phyloP scores from a whole-genome alignment of 2,888 invertebrate genomes.

The Coronaproctus castanopsis region DNA sequence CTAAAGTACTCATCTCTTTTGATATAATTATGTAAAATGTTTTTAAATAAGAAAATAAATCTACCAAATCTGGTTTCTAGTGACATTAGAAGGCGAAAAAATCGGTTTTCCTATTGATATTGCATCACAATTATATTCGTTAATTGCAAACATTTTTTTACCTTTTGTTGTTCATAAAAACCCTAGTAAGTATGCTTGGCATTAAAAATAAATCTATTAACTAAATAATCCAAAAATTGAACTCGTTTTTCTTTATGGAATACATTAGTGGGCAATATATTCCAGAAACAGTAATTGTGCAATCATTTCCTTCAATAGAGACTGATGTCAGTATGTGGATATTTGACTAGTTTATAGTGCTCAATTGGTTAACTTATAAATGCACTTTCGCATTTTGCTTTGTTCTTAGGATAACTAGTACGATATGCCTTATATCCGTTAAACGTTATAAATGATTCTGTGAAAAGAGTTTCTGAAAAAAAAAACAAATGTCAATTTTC shows the following conservation, averaged over 20 bases:
- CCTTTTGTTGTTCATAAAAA: no score
- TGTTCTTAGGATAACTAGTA: not conserved
- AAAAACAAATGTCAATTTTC: not conserved
- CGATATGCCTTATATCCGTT: not conserved
- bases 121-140: no score
- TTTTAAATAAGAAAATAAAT: no score
- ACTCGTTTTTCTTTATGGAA: not conserved
- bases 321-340: not conserved
- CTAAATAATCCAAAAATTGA: not conserved
- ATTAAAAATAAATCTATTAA: not conserved
- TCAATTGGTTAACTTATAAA: not conserved
- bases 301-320: no score
- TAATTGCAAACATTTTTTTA: no score
- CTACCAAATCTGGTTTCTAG: no score
- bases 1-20: no score
- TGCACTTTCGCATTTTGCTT: not conserved
- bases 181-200: not conserved
- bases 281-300: not conserved
- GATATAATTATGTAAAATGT: no score
- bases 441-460: not conserved
- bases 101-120: no score
- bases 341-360: not conserved
- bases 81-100: no score
- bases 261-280: not conserved
- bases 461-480: not conserved